Evolutionary conservation across 2,888 invertebrate species (phyloP), one percentile per base, ranked within the genome.

Genomic region (Oscheius sp.): DNA sequence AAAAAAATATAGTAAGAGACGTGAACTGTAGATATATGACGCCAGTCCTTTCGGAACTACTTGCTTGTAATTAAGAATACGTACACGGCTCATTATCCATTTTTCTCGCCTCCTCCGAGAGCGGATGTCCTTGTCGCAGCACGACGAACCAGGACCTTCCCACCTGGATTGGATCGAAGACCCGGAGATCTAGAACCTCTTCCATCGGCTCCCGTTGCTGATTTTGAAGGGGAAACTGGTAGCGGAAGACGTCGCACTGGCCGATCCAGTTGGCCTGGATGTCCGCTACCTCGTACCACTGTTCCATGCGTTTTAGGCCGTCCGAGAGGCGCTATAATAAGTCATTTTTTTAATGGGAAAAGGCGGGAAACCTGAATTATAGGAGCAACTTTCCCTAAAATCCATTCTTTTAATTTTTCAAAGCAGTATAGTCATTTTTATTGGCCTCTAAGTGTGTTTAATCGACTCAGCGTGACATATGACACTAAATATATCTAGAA

Each of bases 231-330:
- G 87, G 87, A 35, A 88, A 75, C 63, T 82, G 77, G 65, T 88
- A 88, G 7, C 88, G 82, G 58, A 73, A 85, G 7, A 86, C 88
- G 68, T 88, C 88, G 71, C 88, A 88, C 32, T 74, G 78, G 29
- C 91, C 91, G 53, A 91, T 90, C 91, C 91, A 91, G 71, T 80
- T 83, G 55, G 76, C 55, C 76, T 87, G 88, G 68, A 87, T 84
- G 63, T 80, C 84, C 1, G 86, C 85, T 35, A 87, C 87, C 53
- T 88, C 87, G 50, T 83, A 76, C 88, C 88, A 88, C 59, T 86
- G 83, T 9, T 72, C 71, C 74, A 88, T 73, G 32, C 68, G 59
- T 1, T 74, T 35, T 42, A 88, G 75, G 1, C 87, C 88, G 13
- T 86, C 85, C 35, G 77, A 73, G 35, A 88, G 78, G 29, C 84